Evolutionary conservation across 2,113 vertebrate genomes (phyloP).

Genomic region (Silurus asotus): DNA sequence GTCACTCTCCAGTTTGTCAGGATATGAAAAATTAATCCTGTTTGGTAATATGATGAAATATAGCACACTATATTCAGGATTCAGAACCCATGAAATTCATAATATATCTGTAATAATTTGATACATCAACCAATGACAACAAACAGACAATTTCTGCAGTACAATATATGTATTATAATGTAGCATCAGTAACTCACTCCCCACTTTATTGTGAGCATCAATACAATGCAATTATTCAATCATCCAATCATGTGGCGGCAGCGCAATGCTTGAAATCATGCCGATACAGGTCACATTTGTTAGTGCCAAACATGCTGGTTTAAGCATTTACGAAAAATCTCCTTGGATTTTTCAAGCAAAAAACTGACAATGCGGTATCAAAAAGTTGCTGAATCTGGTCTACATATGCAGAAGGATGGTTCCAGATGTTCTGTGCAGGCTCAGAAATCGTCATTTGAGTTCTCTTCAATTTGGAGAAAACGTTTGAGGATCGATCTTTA

Average conservation of each 20-base stretch:
- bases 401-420: neutral
- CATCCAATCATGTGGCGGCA: neutral
- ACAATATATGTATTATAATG: neutral
- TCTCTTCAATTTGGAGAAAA: neutral
- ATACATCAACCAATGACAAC: too few species aligned
- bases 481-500: neutral
- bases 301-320: too few species aligned
- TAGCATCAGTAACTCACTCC: neutral
- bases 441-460: neutral
- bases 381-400: neutral
- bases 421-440: neutral
- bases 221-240: neutral
- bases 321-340: neutral
- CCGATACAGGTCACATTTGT: neutral
- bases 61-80: neutral
- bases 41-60: neutral
- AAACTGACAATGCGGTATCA: too few species aligned
- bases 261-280: neutral
- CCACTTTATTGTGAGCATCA: neutral
- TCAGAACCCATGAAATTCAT: neutral
- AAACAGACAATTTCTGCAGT: neutral
- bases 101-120: too few species aligned
- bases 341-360: neutral
- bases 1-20: neutral
- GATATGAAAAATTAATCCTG: neutral